Evolutionary conservation across 2,888 invertebrate species (phyloP), one percentile per base, ranked within the genome.

Genomic region (Carpatolechia fugitivella): DNA sequence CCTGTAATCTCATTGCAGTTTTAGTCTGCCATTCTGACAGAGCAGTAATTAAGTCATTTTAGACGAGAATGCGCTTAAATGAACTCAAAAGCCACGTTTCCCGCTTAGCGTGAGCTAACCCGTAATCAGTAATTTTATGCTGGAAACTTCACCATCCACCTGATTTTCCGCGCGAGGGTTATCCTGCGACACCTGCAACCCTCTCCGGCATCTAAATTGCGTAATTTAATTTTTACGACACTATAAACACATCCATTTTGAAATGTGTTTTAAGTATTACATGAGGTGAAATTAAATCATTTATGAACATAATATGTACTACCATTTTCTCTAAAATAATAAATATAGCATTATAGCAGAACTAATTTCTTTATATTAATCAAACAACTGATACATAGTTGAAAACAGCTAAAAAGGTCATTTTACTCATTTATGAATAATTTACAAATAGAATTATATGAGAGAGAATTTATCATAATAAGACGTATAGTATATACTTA

Each of bases 21-120:
- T 41, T 38, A 16, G 40, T 41, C 20, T 18, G 20, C 18, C 40
- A 18, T 41, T 18, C 8, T 41, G 10, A 11, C 10, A 41, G 40
- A 10, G 18, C 18, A 18, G 40, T 35, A 49, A 49, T 49, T 49
- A 49, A 49, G 49, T 36, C 11, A 49, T 49, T 44, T 49, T 35
- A 49, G 6, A 10, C 35, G 48, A 48, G 33, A 31, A 30, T 18
- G 30, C 20, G 14, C 16, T 29, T n/a, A 44, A 44, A 44, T 6
- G 24, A 24, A 20, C 29, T 11, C 7, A n/a, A 24, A 44, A n/a
- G 44, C 13, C 29, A 29, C 44, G 44, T 44, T 44, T 29, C 13
- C 29, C 44, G 13, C 44, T 14, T 44, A 29, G n/a, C 29, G 20
- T n/a, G 20, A 13, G 29, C 20, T 44, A 24, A 44, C 44, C 44